These are phyloP conservation scores for Anomalospiza imberbis DNA, from an alignment of 2,797 vertebrate species.

Conservation along the genomic window DNA sequence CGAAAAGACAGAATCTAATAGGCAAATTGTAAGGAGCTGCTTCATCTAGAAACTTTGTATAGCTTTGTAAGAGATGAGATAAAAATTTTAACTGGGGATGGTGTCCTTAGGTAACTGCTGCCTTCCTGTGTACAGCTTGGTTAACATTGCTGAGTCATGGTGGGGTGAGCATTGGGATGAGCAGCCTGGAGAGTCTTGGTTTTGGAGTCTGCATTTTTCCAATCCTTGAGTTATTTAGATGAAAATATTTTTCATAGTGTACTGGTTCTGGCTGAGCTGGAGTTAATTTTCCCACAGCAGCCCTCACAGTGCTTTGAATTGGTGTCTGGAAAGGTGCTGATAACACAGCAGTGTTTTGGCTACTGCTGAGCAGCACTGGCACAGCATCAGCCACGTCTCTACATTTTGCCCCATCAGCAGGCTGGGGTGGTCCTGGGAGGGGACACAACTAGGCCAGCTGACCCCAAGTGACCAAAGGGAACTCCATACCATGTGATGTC, in stretches of 20 bases:
- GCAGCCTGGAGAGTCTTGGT: background rate
- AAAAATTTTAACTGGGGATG: background rate
- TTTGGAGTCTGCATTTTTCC: background rate
- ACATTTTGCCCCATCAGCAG: background rate
- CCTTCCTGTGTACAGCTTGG: background rate
- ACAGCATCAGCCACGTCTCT: background rate
- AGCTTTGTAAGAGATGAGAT: background rate
- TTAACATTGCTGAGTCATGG: background rate
- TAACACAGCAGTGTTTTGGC: background rate
- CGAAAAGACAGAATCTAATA: background rate
- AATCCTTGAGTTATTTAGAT: background rate
- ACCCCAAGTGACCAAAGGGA: background rate
- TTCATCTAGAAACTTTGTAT: background rate
- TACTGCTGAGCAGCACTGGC: background rate
- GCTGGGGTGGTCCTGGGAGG: background rate
- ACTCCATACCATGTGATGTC: too few species aligned
- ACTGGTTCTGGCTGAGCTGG: background rate
- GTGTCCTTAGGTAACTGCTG: background rate
- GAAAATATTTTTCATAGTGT: background rate
- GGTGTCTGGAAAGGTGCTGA: background rate
- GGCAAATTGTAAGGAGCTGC: background rate
- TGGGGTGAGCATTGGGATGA: rapidly evolving
- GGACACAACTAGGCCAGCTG: background rate
- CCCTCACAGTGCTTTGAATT: background rate
- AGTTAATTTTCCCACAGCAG: background rate